phyloP scores from a whole-genome alignment of 2,888 invertebrate species.

The Trachelus tabidus region DNA sequence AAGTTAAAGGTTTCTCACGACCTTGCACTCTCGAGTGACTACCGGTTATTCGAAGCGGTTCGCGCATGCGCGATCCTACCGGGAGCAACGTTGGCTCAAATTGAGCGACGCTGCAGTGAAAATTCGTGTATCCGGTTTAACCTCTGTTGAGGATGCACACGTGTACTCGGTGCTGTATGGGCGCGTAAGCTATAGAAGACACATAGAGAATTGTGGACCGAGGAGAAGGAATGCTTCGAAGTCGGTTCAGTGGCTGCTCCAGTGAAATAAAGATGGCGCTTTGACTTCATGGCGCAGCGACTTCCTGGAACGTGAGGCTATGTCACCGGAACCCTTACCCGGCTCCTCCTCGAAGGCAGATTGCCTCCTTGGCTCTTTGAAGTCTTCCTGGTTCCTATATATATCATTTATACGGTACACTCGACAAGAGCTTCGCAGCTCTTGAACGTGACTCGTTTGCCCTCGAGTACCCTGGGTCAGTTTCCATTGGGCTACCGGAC shows the following conservation, averaged over 20 bases:
- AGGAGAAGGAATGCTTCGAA: background rate
- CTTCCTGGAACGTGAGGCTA: slow-evolving; percentile 56
- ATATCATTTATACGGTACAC: background rate
- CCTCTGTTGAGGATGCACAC: background rate
- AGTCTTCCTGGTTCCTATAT: background rate
- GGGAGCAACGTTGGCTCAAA: background rate
- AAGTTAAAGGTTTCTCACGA: slow-evolving; percentile 49
- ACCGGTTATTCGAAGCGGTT: background rate
- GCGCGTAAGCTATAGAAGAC: background rate
- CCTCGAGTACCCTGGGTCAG: background rate
- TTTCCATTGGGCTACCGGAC: background rate
- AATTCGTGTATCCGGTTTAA: background rate
- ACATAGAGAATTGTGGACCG: background rate
- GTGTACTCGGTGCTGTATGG: background rate
- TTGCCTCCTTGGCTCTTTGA: background rate
- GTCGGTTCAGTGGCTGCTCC: background rate
- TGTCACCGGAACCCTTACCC: slow-evolving; percentile 35
- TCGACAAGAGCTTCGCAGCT: background rate
- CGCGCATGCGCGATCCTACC: background rate
- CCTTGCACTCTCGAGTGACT: slow-evolving; percentile 32
- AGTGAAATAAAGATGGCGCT: background rate
- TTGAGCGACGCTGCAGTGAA: background rate
- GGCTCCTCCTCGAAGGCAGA: background rate
- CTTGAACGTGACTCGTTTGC: background rate
- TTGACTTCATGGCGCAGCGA: slow-evolving; percentile 7